Conservation (phyloP, 2,113 vertebrate species). For the Theropithecus gelada region DNA sequence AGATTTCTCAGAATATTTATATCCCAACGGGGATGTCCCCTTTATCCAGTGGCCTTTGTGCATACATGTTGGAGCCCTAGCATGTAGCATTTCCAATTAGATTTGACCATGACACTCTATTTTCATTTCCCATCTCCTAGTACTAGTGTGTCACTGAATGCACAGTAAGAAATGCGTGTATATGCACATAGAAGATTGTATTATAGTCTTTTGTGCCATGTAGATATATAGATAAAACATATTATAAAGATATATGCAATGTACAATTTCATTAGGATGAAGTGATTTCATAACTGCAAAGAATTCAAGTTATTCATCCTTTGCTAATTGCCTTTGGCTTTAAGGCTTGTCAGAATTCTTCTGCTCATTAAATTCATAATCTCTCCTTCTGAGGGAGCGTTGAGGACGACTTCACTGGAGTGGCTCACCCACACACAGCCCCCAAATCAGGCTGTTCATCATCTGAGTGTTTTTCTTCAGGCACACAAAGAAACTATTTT, state of each 20-base stretch:
- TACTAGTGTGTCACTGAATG: background rate
- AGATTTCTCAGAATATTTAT: background rate
- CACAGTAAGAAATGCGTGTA: background rate
- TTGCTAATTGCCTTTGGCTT: conserved; percentile 77
- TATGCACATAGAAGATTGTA: background rate
- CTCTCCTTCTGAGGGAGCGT: conserved; percentile 71
- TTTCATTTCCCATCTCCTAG: background rate
- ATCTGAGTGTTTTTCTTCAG: conserved; percentile 73
- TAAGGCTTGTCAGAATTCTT: conserved; percentile 74
- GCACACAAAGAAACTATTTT: conserved; percentile 78
- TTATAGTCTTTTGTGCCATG: background rate
- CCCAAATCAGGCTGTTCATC: conserved; percentile 76
- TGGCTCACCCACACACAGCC: conserved; percentile 78
- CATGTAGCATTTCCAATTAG: background rate
- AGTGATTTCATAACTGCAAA: conserved; percentile 64
- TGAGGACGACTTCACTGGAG: conserved; percentile 70
- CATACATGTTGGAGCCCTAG: background rate
- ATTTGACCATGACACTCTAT: background rate
- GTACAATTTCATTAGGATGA: conserved; percentile 35
- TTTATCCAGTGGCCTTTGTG: background rate
- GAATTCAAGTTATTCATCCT: conserved; percentile 62
- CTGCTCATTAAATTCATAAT: conserved; percentile 78
- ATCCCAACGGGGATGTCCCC: no score
- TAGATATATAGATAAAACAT: background rate
- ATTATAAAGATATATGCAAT: background rate